phyloP scores from a whole-genome alignment of 53 echinoderm and acorn worm species.

The Apostichopus leukothele region DNA sequence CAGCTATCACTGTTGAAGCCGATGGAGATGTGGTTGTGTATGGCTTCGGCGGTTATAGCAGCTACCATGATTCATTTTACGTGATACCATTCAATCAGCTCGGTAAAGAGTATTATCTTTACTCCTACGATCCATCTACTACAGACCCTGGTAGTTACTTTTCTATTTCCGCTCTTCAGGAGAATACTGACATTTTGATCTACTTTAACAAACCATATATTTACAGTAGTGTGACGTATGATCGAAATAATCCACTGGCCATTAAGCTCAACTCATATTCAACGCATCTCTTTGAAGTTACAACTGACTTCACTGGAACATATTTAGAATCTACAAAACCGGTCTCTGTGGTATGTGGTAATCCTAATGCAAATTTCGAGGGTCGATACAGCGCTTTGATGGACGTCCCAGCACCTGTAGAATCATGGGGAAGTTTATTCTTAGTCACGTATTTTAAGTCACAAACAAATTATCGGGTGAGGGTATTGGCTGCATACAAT shows the following conservation, averaged over 20 bases:
- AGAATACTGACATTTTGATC: not conserved
- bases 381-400: not conserved
- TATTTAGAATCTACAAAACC: not conserved
- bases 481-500: not conserved
- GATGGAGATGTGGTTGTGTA: constrained; percentile 33
- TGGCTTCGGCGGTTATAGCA: not conserved
- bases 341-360: not conserved
- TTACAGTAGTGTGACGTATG: not conserved
- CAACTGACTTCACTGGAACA: constrained; percentile 4
- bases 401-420: not conserved
- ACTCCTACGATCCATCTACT: not conserved
- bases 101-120: constrained; percentile 7
- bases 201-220: not conserved
- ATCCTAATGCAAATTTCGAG: not conserved
- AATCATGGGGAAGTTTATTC: constrained; percentile 20
- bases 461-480: not conserved
- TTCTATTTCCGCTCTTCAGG: not conserved
- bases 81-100: constrained; percentile 1
- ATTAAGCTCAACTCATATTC: not conserved
- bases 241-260: not conserved
- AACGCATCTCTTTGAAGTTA: not conserved
- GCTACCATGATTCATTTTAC: constrained; percentile 2
- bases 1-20: constrained; percentile 14
- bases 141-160: not conserved
- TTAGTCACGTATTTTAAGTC: not conserved